Conservation (phyloP, 1,140 invertebrate genomes). For the Augochlora pura region DNA sequence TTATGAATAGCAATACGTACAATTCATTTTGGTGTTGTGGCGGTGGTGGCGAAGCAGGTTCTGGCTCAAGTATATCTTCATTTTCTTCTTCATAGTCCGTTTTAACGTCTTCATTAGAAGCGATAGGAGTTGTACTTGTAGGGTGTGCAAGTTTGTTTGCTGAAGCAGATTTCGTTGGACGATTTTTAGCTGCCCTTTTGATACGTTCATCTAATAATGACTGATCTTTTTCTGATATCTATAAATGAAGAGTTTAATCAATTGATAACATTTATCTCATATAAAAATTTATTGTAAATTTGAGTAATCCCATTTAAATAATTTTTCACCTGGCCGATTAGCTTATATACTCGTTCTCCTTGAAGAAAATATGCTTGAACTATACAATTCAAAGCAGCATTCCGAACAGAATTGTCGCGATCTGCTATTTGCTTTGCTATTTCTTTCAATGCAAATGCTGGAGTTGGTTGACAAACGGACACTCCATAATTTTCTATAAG, state of each 20-base stretch:
- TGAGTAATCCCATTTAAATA: too few relatives aligned
- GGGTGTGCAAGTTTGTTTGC: slow-evolving; percentile 69
- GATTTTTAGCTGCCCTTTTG: slow-evolving; percentile 90
- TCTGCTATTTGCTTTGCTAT: slow-evolving; percentile 97
- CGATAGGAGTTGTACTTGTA: slow-evolving; percentile 60
- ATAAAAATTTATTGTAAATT: too few relatives aligned
- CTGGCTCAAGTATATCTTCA: slow-evolving; percentile 66
- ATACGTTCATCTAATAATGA: slow-evolving; percentile 97
- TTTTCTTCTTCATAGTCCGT: slow-evolving; percentile 76
- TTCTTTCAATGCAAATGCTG: slow-evolving; percentile 91
- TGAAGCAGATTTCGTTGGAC: slow-evolving; percentile 80
- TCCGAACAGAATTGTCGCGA: slow-evolving; percentile 96
- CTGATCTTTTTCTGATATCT: slow-evolving; percentile 96
- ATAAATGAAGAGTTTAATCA: slow-evolving; percentile 40
- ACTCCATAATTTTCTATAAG: slow-evolving; percentile 94
- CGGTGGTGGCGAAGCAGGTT: slow-evolving; percentile 52
- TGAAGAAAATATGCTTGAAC: slow-evolving; percentile 94
- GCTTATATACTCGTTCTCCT: slow-evolving; percentile 94
- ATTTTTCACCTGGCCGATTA: slow-evolving; percentile 90
- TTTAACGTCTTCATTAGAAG: slow-evolving; percentile 67
- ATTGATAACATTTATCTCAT: neutral
- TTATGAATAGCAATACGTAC: slow-evolving; percentile 54
- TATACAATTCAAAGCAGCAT: slow-evolving; percentile 96
- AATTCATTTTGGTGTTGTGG: slow-evolving; percentile 62
- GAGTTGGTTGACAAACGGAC: slow-evolving; percentile 89